Percentiles rank a stretch among this genome's conserved stretches.
Evolutionary conservation across 2,888 invertebrate species (phyloP).

Genomic region (Antitype chi): DNA sequence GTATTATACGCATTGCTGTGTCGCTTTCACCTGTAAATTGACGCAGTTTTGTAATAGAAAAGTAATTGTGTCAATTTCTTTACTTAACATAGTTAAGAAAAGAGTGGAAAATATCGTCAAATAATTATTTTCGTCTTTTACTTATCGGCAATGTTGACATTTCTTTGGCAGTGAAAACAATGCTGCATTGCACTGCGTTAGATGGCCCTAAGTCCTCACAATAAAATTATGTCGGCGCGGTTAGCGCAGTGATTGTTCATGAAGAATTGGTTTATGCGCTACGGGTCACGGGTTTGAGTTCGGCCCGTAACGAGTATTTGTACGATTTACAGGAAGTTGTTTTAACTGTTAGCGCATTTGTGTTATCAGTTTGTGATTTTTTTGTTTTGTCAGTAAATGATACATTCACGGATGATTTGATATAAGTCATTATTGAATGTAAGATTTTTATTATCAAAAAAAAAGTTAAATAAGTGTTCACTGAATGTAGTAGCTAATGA

Average conservation of each 20-base stretch:
- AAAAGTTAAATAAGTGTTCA: too few species aligned
- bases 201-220: neutral
- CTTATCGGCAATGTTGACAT: neutral
- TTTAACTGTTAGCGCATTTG: neutral
- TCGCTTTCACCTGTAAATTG: conserved; percentile 94
- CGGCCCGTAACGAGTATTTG: neutral
- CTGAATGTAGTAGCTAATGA: neutral
- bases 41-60: neutral
- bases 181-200: neutral
- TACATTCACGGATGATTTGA: neutral
- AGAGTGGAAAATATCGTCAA: neutral
- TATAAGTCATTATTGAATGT: neutral
- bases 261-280: neutral
- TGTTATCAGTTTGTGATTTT: neutral
- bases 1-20: conserved; percentile 97
- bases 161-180: neutral
- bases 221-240: neutral
- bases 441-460: too few species aligned
- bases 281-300: neutral
- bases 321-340: neutral
- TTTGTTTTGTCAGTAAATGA: neutral
- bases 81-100: neutral
- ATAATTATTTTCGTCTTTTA: neutral
- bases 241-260: too few species aligned
- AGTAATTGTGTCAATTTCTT: too few species aligned